Base-by-base conservation (phyloP, 2,888 invertebrate genomes). In the Zelleria hepariella region DNA sequence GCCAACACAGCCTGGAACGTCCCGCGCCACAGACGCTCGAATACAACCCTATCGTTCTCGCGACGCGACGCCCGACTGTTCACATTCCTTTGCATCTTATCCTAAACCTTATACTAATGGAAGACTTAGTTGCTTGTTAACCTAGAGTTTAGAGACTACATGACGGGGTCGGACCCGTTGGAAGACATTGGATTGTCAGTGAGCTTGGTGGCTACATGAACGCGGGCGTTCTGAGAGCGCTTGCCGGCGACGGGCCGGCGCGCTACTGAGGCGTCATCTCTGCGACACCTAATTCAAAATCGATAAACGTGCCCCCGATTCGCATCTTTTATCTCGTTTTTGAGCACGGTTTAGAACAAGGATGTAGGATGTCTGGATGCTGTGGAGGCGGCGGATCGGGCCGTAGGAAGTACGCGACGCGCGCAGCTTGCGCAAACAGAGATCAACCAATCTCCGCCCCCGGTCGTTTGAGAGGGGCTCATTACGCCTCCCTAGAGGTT, bases 1-100 rank as follows among this genome's bases (percentile, higher is more conserved):
- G 85, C 83, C 21, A 87, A 68, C 62, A 89, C 89, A 59, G 88
- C 83, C 69, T 87, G 88, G 70, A 92, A 91, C 52, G 91, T 91
- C 59, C 93, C 93, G 52, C 93, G 90, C 94, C 94, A 94, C 58
- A 94, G 84, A 21, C 93, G 86, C 69, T 94, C 94, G 77, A 94
- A 94, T 60, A 94, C 91, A 47, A 92, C 86, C 62, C 93, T 88
- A 67, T 93, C 91, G 68, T 92, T 91, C 64, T 81, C 80, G 80
- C 85, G 82, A 68, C 82, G 83, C 83, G 82, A 71, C 72, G 77
- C 89, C 76, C 83, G 83, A 65, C 84, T 85, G 73, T 65, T 67
- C 67, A 68, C 67, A 27, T 58, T 48, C 52, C 85, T 78, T 72
- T 83, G 81, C 87, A 86, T 86, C 76, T 80, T 86, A 81, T 62